Evolutionary conservation across 2,888 invertebrate species (phyloP), one percentile per base, ranked within the genome.

Genomic region (Nemoura dubitans): DNA sequence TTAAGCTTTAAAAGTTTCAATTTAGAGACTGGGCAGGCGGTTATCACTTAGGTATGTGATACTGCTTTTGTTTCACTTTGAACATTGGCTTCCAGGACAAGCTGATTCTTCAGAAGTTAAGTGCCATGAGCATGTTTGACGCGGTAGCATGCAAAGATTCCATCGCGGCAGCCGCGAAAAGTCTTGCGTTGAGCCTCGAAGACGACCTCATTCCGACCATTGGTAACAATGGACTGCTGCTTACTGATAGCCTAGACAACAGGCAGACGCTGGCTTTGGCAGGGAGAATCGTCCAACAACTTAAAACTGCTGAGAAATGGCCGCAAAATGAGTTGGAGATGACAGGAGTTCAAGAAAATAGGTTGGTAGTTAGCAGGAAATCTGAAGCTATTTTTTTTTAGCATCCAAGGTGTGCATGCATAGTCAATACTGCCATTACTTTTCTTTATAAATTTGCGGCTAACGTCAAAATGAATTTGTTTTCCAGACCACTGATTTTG

Each of bases 61-160:
- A n/a, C n/a, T n/a, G n/a, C n/a, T n/a, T n/a, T n/a, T n/a, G 26
- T n/a, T 77, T 6, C 21, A 6, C 36, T 36, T 36, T 36, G 10
- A 36, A 36, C 36, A 59, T 7, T 10, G 14, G 2, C 21, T 59
- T 82, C 6, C 76, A 87, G 87, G 76, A 29, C 26, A 82, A 87
- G n/a, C 29, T 87, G 82, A 81, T 87, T 2, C 25, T 86, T 0
- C 87, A 87, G 43, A 87, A 87, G 76, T 26, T 87, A 0, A 43
- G 83, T 42, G 83, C 29, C 2, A 28, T 87, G 29, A 26, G 27
- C 6, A 26, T 86, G 77, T 80, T 86, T 83, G 42, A 42, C 36
- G 86, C 43, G 6, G 77, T 42, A 43, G 43, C n/a, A 5, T 86
- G 82, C 28, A 42, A 87, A 42, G 87, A 86, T 59, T 21, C 76